Evolutionary conservation across 2,888 invertebrate genomes (phyloP).

Genomic region (Entomobrya multifasciata): DNA sequence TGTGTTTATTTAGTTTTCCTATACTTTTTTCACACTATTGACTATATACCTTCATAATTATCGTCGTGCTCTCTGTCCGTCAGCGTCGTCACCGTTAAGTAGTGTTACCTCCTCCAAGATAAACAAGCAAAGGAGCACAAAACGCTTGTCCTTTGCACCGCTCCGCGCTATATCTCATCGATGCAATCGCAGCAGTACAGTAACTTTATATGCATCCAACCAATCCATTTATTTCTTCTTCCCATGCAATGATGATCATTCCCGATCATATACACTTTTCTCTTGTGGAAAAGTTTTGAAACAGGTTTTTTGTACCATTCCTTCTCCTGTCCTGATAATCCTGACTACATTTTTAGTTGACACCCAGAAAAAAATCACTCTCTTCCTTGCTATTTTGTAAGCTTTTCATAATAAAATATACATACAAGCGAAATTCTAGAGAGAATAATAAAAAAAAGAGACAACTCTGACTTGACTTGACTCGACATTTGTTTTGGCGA

Average conservation of each 20-base stretch:
- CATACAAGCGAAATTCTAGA: too few relatives aligned
- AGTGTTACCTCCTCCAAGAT: conserved; percentile 64
- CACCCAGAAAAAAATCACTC: conserved; percentile 45
- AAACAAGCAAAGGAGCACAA: conserved; percentile 27
- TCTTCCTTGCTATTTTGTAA: conserved; percentile 20
- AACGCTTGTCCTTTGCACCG: conserved; percentile 42
- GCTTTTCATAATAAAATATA: not conserved
- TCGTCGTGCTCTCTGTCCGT: not conserved
- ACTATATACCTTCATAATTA: conserved; percentile 2
- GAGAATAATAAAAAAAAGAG: too few relatives aligned
- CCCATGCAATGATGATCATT: conserved; percentile 12
- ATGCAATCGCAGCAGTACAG: conserved; percentile 10
- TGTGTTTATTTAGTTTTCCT: conserved; percentile 44
- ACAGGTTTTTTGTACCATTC: conserved; percentile 51
- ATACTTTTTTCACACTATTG: not conserved
- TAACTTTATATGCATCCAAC: conserved; percentile 13
- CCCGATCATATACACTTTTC: not conserved
- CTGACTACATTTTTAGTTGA: conserved; percentile 43
- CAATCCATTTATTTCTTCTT: conserved; percentile 20
- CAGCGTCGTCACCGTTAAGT: conserved; percentile 37
- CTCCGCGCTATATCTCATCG: conserved; percentile 43
- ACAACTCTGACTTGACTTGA: not conserved
- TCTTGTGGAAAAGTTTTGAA: conserved; percentile 14
- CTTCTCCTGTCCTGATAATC: not conserved
- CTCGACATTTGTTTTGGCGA: conserved; percentile 28